Evolutionary conservation across 1,140 invertebrate species (phyloP).

Genomic region (Brachionus plicatilis): DNA sequence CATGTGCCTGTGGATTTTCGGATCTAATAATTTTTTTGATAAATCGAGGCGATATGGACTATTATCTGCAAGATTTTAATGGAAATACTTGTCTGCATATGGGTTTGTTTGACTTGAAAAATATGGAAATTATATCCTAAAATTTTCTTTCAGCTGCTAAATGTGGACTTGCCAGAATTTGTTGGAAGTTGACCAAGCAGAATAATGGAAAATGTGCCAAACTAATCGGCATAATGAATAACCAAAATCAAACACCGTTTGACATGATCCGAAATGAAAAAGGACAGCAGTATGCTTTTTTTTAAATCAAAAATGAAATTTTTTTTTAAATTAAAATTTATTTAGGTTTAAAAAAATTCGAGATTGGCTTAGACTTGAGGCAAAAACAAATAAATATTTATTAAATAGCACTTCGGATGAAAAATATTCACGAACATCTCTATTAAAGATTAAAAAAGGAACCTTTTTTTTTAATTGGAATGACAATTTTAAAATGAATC

Average conservation of each 20-base stretch:
- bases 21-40: constrained; percentile 21
- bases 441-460: constrained; percentile 36
- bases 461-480: constrained; percentile 23
- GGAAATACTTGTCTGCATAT: constrained; percentile 36
- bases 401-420: not conserved
- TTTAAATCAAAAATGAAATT: too few relatives aligned
- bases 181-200: constrained; percentile 3
- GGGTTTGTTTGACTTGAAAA: not conserved
- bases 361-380: constrained; percentile 5
- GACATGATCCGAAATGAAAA: constrained; percentile 23
- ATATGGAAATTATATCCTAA: not conserved
- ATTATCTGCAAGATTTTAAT: constrained; percentile 9
- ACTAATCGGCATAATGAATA: not conserved
- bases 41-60: not conserved
- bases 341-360: constrained; percentile 19
- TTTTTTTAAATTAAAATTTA: too few relatives aligned
- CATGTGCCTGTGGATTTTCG: constrained; percentile 20
- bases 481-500: not conserved
- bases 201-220: not conserved
- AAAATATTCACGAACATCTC: not conserved
- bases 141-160: constrained; percentile 12
- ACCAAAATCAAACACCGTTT: constrained; percentile 31
- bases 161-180: constrained; percentile 10
- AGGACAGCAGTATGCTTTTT: not conserved
- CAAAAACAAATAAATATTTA: constrained; percentile 1